Evolutionary conservation across 2,113 vertebrate genomes (phyloP).

Genomic region (Percina caprodes): DNA sequence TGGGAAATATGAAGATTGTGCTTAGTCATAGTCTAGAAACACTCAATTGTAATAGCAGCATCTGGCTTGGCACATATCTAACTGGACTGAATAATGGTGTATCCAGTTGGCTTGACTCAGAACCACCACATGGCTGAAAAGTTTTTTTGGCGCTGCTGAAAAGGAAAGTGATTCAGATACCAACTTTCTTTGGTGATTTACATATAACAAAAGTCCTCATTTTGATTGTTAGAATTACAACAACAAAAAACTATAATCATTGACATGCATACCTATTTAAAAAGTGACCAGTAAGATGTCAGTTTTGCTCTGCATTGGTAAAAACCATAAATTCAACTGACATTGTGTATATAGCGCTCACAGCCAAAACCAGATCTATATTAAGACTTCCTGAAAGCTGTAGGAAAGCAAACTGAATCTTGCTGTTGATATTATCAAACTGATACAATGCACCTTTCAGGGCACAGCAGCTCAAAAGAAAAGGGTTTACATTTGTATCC

Average conservation of each 20-base stretch:
- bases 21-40: conserved; percentile 72
- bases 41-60: conserved; percentile 24
- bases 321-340: conserved; percentile 45
- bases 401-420: conserved; percentile 66
- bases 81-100: conserved; percentile 7
- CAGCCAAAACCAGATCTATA: conserved; percentile 54
- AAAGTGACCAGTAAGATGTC: background rate
- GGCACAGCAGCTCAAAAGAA: conserved; percentile 5
- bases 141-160: conserved; percentile 8
- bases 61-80: conserved; percentile 11
- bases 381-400: conserved; percentile 70
- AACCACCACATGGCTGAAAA: background rate
- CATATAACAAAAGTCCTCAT: background rate
- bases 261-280: too few relatives aligned
- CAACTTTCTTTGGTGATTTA: conserved; percentile 14
- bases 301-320: background rate
- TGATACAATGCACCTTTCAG: conserved; percentile 67
- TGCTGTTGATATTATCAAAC: conserved; percentile 31
- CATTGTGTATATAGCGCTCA: conserved; percentile 15
- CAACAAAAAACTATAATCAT: background rate
- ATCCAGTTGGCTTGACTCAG: conserved; percentile 47
- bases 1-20: conserved; percentile 47
- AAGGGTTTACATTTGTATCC: background rate
- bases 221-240: background rate
- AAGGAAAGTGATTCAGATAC: conserved; percentile 27